Evolutionary conservation across 1,140 invertebrate species (phyloP), one percentile per base, ranked within the genome.

Genomic region (Armadillidium nasatum): DNA sequence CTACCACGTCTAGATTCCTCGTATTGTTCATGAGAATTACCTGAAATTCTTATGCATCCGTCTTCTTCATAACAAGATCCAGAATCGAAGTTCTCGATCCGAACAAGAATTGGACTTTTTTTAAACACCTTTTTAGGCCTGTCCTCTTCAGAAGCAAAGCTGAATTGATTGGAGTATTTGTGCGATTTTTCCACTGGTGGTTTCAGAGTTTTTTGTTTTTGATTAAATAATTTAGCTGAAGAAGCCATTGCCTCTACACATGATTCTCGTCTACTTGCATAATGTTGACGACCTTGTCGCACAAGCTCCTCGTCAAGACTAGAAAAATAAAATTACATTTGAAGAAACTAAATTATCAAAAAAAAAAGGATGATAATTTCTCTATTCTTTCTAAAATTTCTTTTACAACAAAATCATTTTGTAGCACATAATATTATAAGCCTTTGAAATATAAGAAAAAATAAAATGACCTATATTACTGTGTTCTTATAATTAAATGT

Each of bases 251-350:
- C 69, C 22, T 80, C 79, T 10, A 75, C 76, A 10, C 72, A 73
- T 0, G 79, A 80, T 50, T 80, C 79, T 10, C 79, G 71, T 11
- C 79, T 73, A 10, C 33, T 71, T 70, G 76, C 76, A 72, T 80
- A 80, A 50, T 80, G 79, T 71, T 80, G 79, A 0, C 79, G 76
- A 21, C 79, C 79, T 13, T 73, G 79, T 0, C 77, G 74, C 6
- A 80, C 70, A 33, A 80, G 74, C 68, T 80, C 79, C 74, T 80
- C 79, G 44, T 80, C 79, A 22, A 80, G 72, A 54, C 79, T 80
- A 33, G n/a, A 33, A 33, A 33, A 33, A 33, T 6, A 33, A 33
- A 33, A 33, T 33, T 67, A 67, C 13, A 10, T 15, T 21, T 67
- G 0, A 10, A 67, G 19, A 67, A 10, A 67, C 0, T 68, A 19